Base-by-base conservation (phyloP, 2,113 vertebrate species). In the Rhineura floridana region DNA sequence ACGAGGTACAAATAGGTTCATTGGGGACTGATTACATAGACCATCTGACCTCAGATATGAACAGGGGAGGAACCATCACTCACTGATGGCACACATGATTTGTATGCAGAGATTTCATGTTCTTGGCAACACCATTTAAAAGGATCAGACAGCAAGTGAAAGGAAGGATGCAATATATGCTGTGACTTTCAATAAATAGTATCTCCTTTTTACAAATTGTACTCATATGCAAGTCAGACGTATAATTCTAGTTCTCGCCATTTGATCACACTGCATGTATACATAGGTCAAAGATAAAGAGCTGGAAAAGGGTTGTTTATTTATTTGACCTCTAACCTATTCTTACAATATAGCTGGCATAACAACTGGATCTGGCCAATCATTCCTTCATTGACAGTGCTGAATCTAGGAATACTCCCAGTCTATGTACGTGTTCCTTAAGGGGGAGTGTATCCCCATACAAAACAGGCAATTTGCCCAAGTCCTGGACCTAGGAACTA, bases 201-300 rank as follows among this genome's bases (percentile, higher is more conserved):
- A 86, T 12, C 1, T 55, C 0, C 2, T 17, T 42, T 50, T 50
- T 42, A 93, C 39, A 87, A 52, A 81, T 2, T 39, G 77, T 92
- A 65, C 1, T 69, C 91, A 87, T 15, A 33, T 50, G 6, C 72
- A 13, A 83, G 6, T 0, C 25, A 19, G 25, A 84, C 21, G 90
- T 82, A 44, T 76, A 89, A 6, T 7, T 33, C 2, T 78, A 87
- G 4, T 52, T 77, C 25, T 65, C 84, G 2, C 0, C 33, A 63
- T 90, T 88, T 84, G 28, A 91, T 82, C 21, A 80, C 9, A 48
- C 8, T 79, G 48, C 81, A 88, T 21, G 76, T 8, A 79, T 7
- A 11, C 0, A 48, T 17, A 73, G 25, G 55, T 88, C 73, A 90
- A 86, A 91, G 59, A 59, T 39, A 30, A n/a, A 83, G 67, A 83